A percentile compares a stretch with the other conserved stretches of the same genome.
These are phyloP conservation scores for Anser brachyrhynchus DNA, from an alignment of 2,113 vertebrate species.

Conservation along the genomic window DNA sequence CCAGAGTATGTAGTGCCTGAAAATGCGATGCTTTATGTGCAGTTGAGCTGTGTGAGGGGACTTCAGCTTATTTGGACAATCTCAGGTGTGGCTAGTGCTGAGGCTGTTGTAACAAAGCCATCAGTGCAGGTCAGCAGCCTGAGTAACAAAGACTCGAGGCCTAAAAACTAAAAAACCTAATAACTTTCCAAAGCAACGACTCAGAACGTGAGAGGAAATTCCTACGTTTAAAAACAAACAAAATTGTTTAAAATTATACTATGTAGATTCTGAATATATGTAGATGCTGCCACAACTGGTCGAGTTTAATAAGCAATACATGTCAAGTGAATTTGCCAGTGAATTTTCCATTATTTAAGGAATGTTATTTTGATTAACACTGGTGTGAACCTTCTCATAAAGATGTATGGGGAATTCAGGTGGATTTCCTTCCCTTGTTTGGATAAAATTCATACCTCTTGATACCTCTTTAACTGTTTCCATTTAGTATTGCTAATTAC, in stretches of 20 bases:
- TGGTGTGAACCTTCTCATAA: background rate
- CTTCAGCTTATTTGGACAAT: background rate
- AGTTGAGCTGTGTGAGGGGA: background rate
- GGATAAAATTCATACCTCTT: background rate
- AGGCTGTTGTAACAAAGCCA: background rate
- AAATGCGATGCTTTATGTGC: background rate
- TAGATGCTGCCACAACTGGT: background rate
- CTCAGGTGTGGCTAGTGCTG: background rate
- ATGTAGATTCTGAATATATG: background rate
- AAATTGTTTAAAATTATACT: background rate
- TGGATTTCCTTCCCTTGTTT: background rate
- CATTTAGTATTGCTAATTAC: background rate
- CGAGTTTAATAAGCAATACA: background rate
- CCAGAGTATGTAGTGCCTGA: background rate
- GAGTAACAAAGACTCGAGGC: background rate
- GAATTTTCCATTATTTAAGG: background rate
- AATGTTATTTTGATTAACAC: background rate
- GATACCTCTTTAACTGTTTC: background rate
- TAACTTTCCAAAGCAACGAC: background rate
- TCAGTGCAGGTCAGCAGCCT: background rate
- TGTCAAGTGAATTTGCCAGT: background rate
- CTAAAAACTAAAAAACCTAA: background rate
- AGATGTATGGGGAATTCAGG: background rate
- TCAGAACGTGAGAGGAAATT: background rate
- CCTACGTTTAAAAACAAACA: background rate